Evolutionary conservation across 2,113 vertebrate species (phyloP), one percentile per base, ranked within the genome.

Genomic region (Scophthalmus maximus): DNA sequence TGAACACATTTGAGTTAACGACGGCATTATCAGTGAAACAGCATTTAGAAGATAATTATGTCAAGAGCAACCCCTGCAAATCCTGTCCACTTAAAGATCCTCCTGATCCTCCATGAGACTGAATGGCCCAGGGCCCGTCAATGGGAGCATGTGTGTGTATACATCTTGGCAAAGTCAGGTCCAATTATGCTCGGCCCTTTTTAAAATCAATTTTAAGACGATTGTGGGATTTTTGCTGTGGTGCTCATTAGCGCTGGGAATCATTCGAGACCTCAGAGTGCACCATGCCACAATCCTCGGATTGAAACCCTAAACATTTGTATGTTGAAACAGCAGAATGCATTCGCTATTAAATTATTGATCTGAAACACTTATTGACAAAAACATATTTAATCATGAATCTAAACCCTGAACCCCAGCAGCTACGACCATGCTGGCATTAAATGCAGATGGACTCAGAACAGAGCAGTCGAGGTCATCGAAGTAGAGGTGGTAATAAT

Each of bases 1-100:
- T 68, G 57, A 79, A 53, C 50, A 25, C 22, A 76, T 46, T 62
- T 9, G 26, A 66, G 52, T 68, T 72, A 78, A 81, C 68, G 51
- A 64, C 32, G 6, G 32, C 40, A 3, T 55, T 77, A 84, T 85
- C 73, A 58, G 70, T 27, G 20, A 79, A 84, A 84, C 73, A 67
- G 78, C 50, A 27, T 68, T 86, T 57, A 63, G 20, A 47, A 36
- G 69, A 75, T 56, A 76, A 84, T 79, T 57, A 75, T 46, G 42
- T 34, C 23, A 68, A 58, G 79, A 64, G 53, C 51, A 70, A 56
- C 26, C 22, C 51, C 44, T 42, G 57, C 29, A 46, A 61, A 63
- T 76, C 36, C 42, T n/a, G 20, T 18, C 50, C 46, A 20, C 38
- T 2, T 7, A 42, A 62, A 76, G 17, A 58, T 63, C n/a, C 40